A percentile compares a stretch with the other conserved stretches of the same genome.
phyloP scores from a whole-genome alignment of 2,888 invertebrate species.

The Drosophila anomalata region DNA sequence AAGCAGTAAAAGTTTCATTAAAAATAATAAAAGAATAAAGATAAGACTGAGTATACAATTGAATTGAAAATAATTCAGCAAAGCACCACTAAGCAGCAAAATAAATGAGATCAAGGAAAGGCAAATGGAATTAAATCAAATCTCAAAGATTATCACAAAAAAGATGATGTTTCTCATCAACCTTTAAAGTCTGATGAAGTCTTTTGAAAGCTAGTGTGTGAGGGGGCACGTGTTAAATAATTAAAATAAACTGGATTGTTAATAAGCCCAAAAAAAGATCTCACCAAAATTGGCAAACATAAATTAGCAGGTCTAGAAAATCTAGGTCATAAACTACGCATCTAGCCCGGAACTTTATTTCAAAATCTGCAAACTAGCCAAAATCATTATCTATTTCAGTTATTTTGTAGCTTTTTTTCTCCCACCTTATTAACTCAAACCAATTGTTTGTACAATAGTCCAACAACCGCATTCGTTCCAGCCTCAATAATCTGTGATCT shows the following conservation, averaged over 20 bases:
- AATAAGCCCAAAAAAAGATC: not conserved
- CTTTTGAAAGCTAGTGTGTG: not conserved
- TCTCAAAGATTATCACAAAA: slow-evolving; percentile 7
- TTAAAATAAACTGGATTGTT: slow-evolving; percentile 1
- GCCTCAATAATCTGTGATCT: slow-evolving; percentile 37
- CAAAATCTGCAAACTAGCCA: not conserved
- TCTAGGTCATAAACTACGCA: not conserved
- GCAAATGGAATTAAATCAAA: slow-evolving; percentile 23
- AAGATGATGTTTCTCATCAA: not conserved
- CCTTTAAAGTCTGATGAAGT: not conserved
- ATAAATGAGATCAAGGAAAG: slow-evolving; percentile 28
- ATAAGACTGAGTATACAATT: slow-evolving; percentile 34
- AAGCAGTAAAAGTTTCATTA: slow-evolving; percentile 37
- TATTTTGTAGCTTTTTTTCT: not conserved
- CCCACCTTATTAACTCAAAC: slow-evolving; percentile 28
- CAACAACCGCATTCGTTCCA: slow-evolving; percentile 33
- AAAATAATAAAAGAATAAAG: slow-evolving; percentile 10
- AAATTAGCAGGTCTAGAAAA: slow-evolving; percentile 1
- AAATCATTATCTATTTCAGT: not conserved
- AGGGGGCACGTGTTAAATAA: slow-evolving; percentile 4
- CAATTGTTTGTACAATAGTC: slow-evolving; percentile 50
- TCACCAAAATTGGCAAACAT: not conserved
- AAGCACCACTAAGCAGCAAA: not conserved
- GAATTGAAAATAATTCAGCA: slow-evolving; percentile 30
- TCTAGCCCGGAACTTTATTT: not conserved